Evolutionary conservation across 2,888 invertebrate species (phyloP).

Genomic region (Pseudococcus longispinus): DNA sequence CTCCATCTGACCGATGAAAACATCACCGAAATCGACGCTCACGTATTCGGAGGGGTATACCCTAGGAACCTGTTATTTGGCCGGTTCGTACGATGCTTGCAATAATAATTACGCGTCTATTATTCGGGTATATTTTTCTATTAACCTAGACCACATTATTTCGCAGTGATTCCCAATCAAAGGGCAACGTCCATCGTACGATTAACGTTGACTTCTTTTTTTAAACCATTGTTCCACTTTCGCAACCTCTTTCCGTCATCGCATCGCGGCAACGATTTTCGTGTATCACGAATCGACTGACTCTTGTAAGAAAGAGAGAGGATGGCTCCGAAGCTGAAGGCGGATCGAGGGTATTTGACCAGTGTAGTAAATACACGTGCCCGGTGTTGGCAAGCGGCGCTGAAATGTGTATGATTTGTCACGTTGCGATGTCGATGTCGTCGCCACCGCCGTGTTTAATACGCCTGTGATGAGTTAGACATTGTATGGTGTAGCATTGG

Average conservation of each 20-base stretch:
- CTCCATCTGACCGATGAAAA: conserved; percentile 12
- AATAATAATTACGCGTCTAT: conserved; percentile 42
- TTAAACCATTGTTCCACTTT: conserved; percentile 14
- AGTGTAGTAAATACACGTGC: conserved; percentile 20
- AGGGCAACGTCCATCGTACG: neutral
- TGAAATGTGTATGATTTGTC: conserved; percentile 38
- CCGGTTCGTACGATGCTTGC: neutral
- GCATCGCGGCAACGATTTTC: neutral
- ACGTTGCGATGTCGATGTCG: neutral
- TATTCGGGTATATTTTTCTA: conserved; percentile 36
- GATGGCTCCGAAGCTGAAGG: neutral
- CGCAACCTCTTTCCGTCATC: conserved; percentile 18
- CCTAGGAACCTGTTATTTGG: conserved; percentile 15
- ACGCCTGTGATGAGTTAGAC: neutral
- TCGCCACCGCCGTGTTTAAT: neutral
- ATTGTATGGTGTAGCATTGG: neutral
- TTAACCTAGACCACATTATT: conserved; percentile 44
- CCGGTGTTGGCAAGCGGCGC: conserved; percentile 33
- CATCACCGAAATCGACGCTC: neutral
- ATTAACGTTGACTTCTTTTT: neutral
- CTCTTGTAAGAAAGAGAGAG: neutral
- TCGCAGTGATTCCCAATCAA: conserved; percentile 35
- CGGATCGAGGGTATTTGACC: conserved; percentile 12
- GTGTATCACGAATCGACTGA: conserved; percentile 7
- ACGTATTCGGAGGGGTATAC: neutral